A percentile compares a stretch with the other conserved stretches of the same genome.
Conservation (phyloP, 2,113 vertebrate species). For the Dasypus novemcinctus region DNA sequence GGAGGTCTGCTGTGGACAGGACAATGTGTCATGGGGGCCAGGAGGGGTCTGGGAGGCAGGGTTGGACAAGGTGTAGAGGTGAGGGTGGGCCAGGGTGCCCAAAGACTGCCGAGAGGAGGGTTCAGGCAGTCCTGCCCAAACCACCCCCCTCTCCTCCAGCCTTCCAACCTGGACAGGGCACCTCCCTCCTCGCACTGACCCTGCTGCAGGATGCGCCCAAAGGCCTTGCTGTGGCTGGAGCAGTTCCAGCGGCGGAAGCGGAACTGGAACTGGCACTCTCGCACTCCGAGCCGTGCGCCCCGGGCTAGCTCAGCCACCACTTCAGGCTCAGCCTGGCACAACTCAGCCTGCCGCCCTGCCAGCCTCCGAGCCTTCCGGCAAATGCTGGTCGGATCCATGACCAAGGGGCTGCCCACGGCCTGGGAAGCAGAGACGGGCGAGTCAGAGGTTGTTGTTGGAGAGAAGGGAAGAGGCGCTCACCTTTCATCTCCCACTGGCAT, state of each 20-base stretch:
- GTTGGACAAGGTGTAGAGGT: neutral
- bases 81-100: neutral
- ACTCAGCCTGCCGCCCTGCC: slow-evolving; percentile 93
- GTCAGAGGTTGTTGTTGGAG: slow-evolving; percentile 57
- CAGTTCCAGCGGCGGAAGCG: slow-evolving; percentile 98
- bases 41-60: neutral
- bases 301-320: slow-evolving; percentile 95
- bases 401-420: slow-evolving; percentile 97
- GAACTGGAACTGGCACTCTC: slow-evolving; percentile 98
- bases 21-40: neutral
- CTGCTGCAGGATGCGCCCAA: slow-evolving; percentile 97
- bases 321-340: slow-evolving; percentile 97
- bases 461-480: neutral
- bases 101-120: neutral
- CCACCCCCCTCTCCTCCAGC: neutral
- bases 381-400: slow-evolving; percentile 99
- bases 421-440: slow-evolving; percentile 81
- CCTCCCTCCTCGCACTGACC: slow-evolving; percentile 85
- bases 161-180: neutral
- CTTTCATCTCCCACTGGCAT: neutral
- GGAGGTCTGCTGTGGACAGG: neutral
- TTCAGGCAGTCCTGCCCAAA: neutral
- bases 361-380: slow-evolving; percentile 96
- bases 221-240: slow-evolving; percentile 98
- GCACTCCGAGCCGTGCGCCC: slow-evolving; percentile 93